phyloP scores from a whole-genome alignment of 2,888 invertebrate genomes.

The Pyrrhia umbra region DNA sequence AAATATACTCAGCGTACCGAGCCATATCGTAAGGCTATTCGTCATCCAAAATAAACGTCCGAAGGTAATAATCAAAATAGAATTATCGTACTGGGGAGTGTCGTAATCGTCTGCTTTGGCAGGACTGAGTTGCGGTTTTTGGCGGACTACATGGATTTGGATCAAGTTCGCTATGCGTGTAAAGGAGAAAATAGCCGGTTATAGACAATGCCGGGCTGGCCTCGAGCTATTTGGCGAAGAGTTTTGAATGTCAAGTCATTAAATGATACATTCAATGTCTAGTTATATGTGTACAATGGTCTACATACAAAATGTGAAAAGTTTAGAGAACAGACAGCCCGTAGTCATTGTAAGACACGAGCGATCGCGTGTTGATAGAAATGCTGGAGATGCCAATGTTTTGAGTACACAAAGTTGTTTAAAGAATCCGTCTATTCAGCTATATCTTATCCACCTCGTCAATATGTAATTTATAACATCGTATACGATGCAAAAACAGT shows the following conservation, averaged over 20 bases:
- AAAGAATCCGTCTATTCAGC: constrained; percentile 41
- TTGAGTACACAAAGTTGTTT: constrained; percentile 47
- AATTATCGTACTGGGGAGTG: constrained; percentile 84
- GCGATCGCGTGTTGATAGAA: constrained; percentile 38
- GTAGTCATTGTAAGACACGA: constrained; percentile 33
- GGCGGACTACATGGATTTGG: constrained; percentile 76
- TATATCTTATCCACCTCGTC: constrained; percentile 40
- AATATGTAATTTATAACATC: constrained; percentile 49
- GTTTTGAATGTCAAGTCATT: constrained; percentile 49
- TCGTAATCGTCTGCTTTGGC: constrained; percentile 86
- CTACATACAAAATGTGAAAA: constrained; percentile 11
- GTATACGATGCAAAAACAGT: constrained; percentile 43
- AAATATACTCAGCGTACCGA: constrained; percentile 67
- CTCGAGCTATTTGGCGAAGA: constrained; percentile 57
- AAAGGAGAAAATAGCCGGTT: constrained; percentile 55
- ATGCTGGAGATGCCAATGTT: constrained; percentile 45
- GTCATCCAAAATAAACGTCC: constrained; percentile 88
- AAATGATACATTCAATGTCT: constrained; percentile 15
- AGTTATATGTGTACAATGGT: background rate
- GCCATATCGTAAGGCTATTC: constrained; percentile 81
- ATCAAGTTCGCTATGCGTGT: constrained; percentile 62
- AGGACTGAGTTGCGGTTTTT: constrained; percentile 74
- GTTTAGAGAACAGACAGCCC: constrained; percentile 34
- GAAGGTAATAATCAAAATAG: constrained; percentile 90
- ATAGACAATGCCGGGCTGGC: constrained; percentile 56